phyloP scores from a whole-genome alignment of 2,888 invertebrate species.

The Cerastis rubricosa region DNA sequence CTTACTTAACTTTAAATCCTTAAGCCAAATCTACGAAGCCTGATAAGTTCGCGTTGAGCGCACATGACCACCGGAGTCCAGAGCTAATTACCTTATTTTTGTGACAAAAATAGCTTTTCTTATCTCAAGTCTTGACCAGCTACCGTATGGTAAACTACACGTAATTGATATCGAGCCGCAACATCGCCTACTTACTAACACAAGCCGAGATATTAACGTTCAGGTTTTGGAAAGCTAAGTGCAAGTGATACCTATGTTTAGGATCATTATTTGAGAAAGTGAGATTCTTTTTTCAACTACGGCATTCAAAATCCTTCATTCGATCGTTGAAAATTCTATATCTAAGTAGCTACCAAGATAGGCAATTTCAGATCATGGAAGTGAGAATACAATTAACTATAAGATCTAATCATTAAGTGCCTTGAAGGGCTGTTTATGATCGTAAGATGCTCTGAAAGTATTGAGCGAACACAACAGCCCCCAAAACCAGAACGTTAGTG shows the following conservation, averaged over 20 bases:
- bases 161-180: slow-evolving; percentile 86
- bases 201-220: slow-evolving; percentile 60
- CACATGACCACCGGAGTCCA: slow-evolving; percentile 86
- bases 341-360: neutral
- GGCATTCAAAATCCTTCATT: neutral
- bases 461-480: slow-evolving; percentile 18
- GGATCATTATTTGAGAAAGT: neutral
- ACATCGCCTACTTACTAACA: slow-evolving; percentile 76
- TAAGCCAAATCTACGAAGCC: slow-evolving; percentile 44
- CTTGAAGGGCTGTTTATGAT: neutral
- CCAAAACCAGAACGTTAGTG: slow-evolving; percentile 72
- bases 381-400: neutral
- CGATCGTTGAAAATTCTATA: neutral
- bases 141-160: slow-evolving; percentile 82
- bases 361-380: neutral
- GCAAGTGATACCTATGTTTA: neutral
- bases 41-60: slow-evolving; percentile 65
- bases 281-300: neutral
- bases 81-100: slow-evolving; percentile 83
- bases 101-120: slow-evolving; percentile 90
- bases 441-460: neutral
- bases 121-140: slow-evolving; percentile 79
- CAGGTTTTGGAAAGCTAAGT: slow-evolving; percentile 53
- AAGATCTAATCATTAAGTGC: neutral
- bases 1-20: slow-evolving; percentile 39